phyloP scores from a whole-genome alignment of 2,888 invertebrate species.

The Meta bourneti region DNA sequence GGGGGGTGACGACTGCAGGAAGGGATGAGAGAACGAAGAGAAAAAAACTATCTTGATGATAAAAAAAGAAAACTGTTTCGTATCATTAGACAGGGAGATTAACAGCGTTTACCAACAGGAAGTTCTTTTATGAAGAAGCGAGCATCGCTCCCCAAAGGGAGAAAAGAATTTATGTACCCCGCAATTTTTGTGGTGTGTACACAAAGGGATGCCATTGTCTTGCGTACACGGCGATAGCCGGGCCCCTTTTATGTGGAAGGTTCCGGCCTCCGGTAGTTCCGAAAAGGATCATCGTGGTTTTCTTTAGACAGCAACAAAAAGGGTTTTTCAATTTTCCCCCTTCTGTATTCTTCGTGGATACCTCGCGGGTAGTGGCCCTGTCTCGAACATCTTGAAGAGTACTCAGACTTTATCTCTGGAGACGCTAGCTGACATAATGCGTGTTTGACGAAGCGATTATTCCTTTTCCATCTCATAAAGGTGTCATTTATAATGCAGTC shows the following conservation, averaged over 20 bases:
- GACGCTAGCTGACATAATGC: slow-evolving; percentile 14
- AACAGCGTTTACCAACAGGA: slow-evolving; percentile 76
- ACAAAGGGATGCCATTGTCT: slow-evolving; percentile 71
- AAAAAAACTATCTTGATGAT: slow-evolving; percentile 48
- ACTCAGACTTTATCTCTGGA: slow-evolving; percentile 18
- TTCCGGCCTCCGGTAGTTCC: slow-evolving; percentile 55
- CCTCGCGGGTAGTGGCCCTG: slow-evolving; percentile 33
- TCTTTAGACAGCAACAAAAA: slow-evolving; percentile 40
- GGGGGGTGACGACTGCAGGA: slow-evolving; percentile 62
- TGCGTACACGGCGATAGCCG: slow-evolving; percentile 22
- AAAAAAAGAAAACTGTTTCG: slow-evolving; percentile 63
- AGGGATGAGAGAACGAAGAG: slow-evolving; percentile 2
- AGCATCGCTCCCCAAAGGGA: slow-evolving; percentile 38
- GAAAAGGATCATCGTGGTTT: slow-evolving; percentile 52
- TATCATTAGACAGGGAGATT: slow-evolving; percentile 76
- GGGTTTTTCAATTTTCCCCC: slow-evolving; percentile 16
- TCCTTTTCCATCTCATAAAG: slow-evolving; percentile 17
- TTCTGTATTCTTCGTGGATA: not conserved
- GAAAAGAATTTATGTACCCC: slow-evolving; percentile 62
- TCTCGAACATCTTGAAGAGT: slow-evolving; percentile 37
- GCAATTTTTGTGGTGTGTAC: slow-evolving; percentile 50
- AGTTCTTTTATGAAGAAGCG: slow-evolving; percentile 69
- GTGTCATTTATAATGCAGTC: slow-evolving; percentile 47
- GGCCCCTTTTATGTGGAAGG: slow-evolving; percentile 22
- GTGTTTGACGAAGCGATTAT: slow-evolving; percentile 19